Base-by-base conservation (phyloP, 1,140 invertebrate species). In the Protaetia brevitarsis region DNA sequence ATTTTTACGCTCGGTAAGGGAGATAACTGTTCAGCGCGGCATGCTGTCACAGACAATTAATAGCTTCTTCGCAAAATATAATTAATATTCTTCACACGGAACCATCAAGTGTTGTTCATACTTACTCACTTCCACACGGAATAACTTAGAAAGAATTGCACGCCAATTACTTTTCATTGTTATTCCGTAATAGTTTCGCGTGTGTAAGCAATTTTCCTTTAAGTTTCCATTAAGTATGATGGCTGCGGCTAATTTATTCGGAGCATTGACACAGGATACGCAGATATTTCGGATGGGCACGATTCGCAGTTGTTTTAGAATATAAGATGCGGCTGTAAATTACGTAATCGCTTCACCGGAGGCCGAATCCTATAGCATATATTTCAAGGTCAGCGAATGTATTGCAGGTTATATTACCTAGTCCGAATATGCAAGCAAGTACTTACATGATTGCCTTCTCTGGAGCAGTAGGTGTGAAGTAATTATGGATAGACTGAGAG, bases 321-420 rank as follows among this genome's bases (percentile, higher is more conserved):
- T 23, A 51, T 23, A 51, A n/a, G n/a, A n/a, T n/a, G n/a, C 41
- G 21, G 41, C 19, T 51, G 26, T 51, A 51, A 23, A 51, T 51
- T 51, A 51, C 41, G 41, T 51, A 51, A 51, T 10, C 34, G 34
- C 34, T 23, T 51, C 19, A 23, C 41, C 41, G 19, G 41, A 51
- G 41, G 13, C 16, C 19, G 26, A 8, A 10, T 23, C 41, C 13
- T 34, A n/a, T n/a, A 19, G 41, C 41, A 51, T 51, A 51, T 23
- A 51, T 51, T 51, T 23, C 41, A 51, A 51, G 41, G 41, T 51
- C 19, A 51, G 26, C 41, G 41, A 51, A 51, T 51, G 41, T 51
- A 1, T 23, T 51, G 26, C 13, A 23, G 5, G 41, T 51, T 23
- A 51, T 51, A 19, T 51, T 10, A 51, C 26, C 34, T 37, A 37